Evolutionary conservation across 2,113 vertebrate species (phyloP).

Genomic region (Nipponia nippon): DNA sequence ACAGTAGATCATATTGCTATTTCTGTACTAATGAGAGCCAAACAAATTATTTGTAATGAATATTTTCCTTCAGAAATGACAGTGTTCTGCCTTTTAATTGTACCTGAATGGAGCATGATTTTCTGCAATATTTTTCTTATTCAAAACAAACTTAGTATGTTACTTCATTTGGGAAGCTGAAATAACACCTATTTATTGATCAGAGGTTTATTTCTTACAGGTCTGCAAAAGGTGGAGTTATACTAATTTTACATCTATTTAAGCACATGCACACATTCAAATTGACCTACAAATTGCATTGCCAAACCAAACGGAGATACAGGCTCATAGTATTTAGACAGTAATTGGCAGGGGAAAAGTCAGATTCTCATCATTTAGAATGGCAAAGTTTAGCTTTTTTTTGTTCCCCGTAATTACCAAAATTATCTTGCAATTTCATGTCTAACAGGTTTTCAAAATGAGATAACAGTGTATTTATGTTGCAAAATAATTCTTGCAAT

Average conservation of each 20-base stretch:
- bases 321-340: background rate
- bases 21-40: background rate
- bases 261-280: background rate
- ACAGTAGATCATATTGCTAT: background rate
- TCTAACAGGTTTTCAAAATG: background rate
- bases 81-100: background rate
- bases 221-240: background rate
- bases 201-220: background rate
- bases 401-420: background rate
- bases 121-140: background rate
- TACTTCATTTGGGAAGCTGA: background rate
- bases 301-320: background rate
- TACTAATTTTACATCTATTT: background rate
- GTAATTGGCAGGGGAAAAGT: background rate
- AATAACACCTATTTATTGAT: background rate
- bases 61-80: background rate
- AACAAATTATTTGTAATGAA: background rate
- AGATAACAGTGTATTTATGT: background rate
- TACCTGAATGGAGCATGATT: background rate
- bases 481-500: background rate
- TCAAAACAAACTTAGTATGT: background rate
- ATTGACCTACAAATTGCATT: background rate
- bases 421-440: background rate
- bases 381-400: background rate
- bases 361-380: background rate